These are phyloP conservation scores for Spilosoma lubricipeda DNA, from an alignment of 2,888 invertebrate genomes.

Conservation along the genomic window DNA sequence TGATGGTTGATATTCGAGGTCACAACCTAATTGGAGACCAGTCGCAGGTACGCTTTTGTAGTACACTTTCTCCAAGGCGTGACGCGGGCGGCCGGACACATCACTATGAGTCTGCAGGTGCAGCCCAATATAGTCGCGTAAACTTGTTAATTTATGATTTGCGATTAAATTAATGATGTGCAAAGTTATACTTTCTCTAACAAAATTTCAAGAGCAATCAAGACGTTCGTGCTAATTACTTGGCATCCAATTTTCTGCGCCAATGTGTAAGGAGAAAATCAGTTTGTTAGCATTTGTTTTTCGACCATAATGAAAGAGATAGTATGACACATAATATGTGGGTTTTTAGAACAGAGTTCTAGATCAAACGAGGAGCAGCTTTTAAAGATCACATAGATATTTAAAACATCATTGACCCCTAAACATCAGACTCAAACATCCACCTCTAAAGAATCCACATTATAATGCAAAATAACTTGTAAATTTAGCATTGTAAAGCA, in stretches of 20 bases:
- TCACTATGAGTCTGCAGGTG: conserved; percentile 68
- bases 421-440: conserved; percentile 50
- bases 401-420: conserved; percentile 71
- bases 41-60: conserved; percentile 78
- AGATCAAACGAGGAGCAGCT: conserved; percentile 61
- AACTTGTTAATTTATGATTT: conserved; percentile 62
- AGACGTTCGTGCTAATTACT: conserved; percentile 48
- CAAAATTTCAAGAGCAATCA: conserved; percentile 51
- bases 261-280: conserved; percentile 32
- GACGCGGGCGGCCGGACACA: conserved; percentile 76
- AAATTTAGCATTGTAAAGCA: not conserved
- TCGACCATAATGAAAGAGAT: conserved; percentile 44
- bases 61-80: conserved; percentile 84
- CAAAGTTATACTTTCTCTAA: conserved; percentile 65
- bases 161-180: conserved; percentile 61
- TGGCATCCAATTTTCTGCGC: conserved; percentile 33
- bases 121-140: conserved; percentile 53
- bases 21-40: conserved; percentile 83
- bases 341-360: conserved; percentile 70
- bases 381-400: conserved; percentile 57
- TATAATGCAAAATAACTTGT: conserved; percentile 48
- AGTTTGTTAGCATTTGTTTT: conserved; percentile 22
- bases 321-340: conserved; percentile 54
- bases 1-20: conserved; percentile 78
- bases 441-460: conserved; percentile 30